Conservation (phyloP, 2,888 invertebrate genomes). For the Lasiommata megera region DNA sequence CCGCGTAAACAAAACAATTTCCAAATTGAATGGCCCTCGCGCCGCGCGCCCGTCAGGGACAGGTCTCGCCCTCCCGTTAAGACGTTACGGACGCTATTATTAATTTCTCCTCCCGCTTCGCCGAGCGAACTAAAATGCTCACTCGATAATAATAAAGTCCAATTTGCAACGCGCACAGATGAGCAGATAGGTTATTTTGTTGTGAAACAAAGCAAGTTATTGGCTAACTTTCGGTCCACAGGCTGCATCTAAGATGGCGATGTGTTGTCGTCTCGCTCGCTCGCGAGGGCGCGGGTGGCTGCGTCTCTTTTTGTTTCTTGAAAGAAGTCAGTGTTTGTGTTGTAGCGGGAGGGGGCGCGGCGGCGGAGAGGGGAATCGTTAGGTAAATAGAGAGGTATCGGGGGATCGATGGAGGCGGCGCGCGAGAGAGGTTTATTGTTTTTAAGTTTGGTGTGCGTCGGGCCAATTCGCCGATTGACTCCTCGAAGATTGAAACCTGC, state of each 20-base stretch:
- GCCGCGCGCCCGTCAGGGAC: slow-evolving; percentile 48
- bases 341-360: slow-evolving; percentile 50
- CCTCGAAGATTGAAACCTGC: background rate
- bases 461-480: background rate
- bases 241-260: slow-evolving; percentile 79
- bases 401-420: slow-evolving; percentile 50
- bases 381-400: slow-evolving; percentile 65
- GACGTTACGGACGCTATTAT: slow-evolving; percentile 64
- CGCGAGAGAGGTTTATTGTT: slow-evolving; percentile 6
- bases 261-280: slow-evolving; percentile 51
- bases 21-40: slow-evolving; percentile 21
- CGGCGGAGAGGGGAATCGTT: slow-evolving; percentile 25
- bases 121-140: slow-evolving; percentile 47
- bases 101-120: slow-evolving; percentile 48
- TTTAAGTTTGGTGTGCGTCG: background rate
- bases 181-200: slow-evolving; percentile 32
- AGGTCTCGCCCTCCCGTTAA: slow-evolving; percentile 63
- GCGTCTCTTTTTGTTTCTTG: slow-evolving; percentile 64
- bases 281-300: slow-evolving; percentile 38
- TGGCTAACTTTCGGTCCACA: slow-evolving; percentile 78
- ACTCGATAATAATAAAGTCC: slow-evolving; percentile 44
- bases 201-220: slow-evolving; percentile 54
- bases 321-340: slow-evolving; percentile 72
- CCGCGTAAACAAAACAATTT: slow-evolving; percentile 11
- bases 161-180: slow-evolving; percentile 40